Conservation (phyloP, 2,113 vertebrate genomes). For the Semnornis frantzii region DNA sequence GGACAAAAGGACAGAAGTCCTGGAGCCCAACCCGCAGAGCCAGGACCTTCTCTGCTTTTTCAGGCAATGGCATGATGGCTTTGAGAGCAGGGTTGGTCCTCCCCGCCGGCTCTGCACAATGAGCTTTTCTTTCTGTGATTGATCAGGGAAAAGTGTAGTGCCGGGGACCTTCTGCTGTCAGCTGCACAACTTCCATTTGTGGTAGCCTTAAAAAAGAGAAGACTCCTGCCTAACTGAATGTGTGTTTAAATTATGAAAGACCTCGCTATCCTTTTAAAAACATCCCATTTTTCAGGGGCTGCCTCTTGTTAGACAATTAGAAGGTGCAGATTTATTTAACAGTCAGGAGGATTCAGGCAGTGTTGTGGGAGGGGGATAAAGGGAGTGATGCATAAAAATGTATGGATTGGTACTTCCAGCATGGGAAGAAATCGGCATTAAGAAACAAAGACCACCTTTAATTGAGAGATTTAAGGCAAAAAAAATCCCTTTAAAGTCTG, state of each 20-base stretch:
- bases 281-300: not conserved
- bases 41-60: not conserved
- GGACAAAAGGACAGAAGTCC: conserved; percentile 11
- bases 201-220: not conserved
- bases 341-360: not conserved
- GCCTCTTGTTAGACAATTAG: not conserved
- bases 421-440: not conserved
- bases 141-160: not conserved
- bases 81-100: not conserved
- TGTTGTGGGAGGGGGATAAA: not conserved
- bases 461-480: not conserved
- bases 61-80: not conserved
- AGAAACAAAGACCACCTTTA: conserved; percentile 20
- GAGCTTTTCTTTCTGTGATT: not conserved
- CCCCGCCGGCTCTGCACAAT: not conserved
- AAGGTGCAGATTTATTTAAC: not conserved
- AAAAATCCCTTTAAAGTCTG: not conserved
- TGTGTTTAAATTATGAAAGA: not conserved
- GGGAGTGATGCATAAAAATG: not conserved
- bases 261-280: not conserved
- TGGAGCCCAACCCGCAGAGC: not conserved
- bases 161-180: not conserved
- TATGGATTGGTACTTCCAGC: not conserved
- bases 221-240: not conserved
- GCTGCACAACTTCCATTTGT: not conserved